Evolutionary conservation across 2,113 vertebrate species (phyloP), one percentile per base, ranked within the genome.

Genomic region (Pelecanus crispus): DNA sequence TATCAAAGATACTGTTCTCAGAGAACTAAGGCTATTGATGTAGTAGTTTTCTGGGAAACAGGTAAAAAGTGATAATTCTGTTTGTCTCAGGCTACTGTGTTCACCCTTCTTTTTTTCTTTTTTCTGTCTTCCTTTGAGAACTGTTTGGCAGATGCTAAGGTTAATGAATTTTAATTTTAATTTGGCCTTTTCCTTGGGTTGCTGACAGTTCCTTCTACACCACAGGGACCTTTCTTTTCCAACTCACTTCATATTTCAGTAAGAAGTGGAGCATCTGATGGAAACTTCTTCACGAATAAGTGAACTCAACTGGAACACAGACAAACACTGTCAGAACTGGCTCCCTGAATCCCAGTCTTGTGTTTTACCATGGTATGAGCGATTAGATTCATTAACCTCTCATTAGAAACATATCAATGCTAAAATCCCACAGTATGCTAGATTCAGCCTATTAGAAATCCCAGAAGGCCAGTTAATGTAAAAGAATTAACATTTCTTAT

Each of bases 351-450:
- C 88, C 97, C 81, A 84, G 72, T 61, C 77, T 58, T 91, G 81
- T 94, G 59, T 86, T 95, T 92, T 82, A 96, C 38, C 9, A 6
- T 80, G 78, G 53, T 82, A 77, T 94, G 91, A 96, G 88, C 92
- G 73, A 93, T 96, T 92, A 94, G 73, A 87, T 97, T 97, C 80
- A 94, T 97, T 97, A 97, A 97, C 95, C 94, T 95, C 93, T 96
- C 88, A 91, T 94, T 96, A 94, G 92, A 89, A 96, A 70, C n/a
- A 84, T 87, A 89, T 81, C 93, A 96, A 20, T 94, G 90, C 81
- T 80, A 71, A 95, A 97, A 93, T 95, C 83, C 75, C 92, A 73
- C 49, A 67, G 86, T 55, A 65, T 58, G 42, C 77, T 82, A 68
- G 70, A 82, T 85, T 95, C 75, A 95, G 73, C 66, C 79, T 94